phyloP scores from a whole-genome alignment of 2,888 invertebrate genomes.

The Ischnus inquisitorius region DNA sequence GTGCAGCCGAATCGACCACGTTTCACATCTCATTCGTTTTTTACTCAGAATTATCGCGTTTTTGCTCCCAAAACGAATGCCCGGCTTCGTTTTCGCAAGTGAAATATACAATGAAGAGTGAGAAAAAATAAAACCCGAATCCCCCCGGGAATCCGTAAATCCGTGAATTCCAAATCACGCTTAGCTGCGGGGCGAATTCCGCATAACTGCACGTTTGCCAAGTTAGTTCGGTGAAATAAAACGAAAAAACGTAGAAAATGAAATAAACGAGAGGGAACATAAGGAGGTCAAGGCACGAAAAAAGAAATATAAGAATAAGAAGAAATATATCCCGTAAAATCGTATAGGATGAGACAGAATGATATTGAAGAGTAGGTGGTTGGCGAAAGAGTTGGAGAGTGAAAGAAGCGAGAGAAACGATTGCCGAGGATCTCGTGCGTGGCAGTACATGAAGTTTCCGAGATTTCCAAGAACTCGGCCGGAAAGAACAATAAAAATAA shows the following conservation, averaged over 20 bases:
- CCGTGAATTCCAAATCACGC: conserved; percentile 10
- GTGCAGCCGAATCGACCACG: background rate
- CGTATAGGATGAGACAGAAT: conserved; percentile 24
- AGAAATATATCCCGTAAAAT: conserved; percentile 3
- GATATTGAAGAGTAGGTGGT: conserved; percentile 52
- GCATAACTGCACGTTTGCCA: conserved; percentile 50
- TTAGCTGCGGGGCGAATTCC: conserved; percentile 44
- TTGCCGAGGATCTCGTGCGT: conserved; percentile 77
- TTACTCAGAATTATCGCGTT: background rate
- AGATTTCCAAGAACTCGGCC: conserved; percentile 84
- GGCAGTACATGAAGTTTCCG: conserved; percentile 76
- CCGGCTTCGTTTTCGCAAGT: background rate
- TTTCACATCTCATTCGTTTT: no score
- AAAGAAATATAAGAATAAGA: conserved; percentile 21
- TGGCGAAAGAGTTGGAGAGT: conserved; percentile 68
- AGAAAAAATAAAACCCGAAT: background rate
- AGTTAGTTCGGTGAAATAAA: conserved; percentile 8
- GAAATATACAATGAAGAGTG: background rate
- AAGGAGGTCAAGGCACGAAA: conserved; percentile 37
- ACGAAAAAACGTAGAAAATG: background rate
- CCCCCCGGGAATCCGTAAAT: conserved; percentile 7
- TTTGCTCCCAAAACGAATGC: background rate
- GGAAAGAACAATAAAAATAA: conserved; percentile 85
- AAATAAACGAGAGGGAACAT: conserved; percentile 24
- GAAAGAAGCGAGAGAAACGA: conserved; percentile 49